Conservation (phyloP, 2,113 vertebrate genomes). For the Sinocyclocheilus anophthalmus region DNA sequence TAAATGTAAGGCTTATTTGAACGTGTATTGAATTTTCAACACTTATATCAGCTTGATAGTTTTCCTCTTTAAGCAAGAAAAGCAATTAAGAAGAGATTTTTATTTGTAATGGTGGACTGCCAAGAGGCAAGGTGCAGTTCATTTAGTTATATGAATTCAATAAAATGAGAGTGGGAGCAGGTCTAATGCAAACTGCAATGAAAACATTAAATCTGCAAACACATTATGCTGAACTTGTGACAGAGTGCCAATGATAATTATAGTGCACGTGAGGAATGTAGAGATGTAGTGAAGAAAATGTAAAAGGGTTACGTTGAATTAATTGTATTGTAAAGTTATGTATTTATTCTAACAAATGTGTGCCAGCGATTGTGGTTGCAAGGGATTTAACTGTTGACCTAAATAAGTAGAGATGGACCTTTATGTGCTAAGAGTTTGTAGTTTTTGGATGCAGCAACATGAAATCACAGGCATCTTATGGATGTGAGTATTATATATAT, state of each 20-base stretch:
- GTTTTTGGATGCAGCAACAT: not conserved
- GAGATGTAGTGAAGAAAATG: not conserved
- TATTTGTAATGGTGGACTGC: constrained; percentile 9
- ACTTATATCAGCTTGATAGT: constrained; percentile 12
- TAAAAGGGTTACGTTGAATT: not conserved
- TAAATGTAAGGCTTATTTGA: constrained; percentile 7
- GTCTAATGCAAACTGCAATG: not conserved
- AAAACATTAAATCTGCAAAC: constrained; percentile 8
- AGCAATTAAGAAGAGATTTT: constrained; percentile 17
- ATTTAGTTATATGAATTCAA: constrained; percentile 21
- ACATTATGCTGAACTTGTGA: constrained; percentile 12
- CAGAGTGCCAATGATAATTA: constrained; percentile 6
- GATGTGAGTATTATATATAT: not conserved
- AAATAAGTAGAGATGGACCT: not conserved
- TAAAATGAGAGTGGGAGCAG: not conserved
- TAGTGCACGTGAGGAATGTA: not conserved
- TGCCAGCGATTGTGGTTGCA: not conserved
- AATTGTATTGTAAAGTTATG: not conserved
- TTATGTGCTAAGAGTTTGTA: not conserved
- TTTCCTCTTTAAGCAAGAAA: constrained; percentile 9
- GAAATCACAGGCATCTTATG: not conserved
- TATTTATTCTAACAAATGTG: not conserved
- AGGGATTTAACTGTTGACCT: not conserved
- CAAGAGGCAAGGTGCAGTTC: not conserved
- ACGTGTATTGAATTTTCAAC: not conserved